A percentile compares a stretch with the other conserved stretches of the same genome.
phyloP scores from a whole-genome alignment of 2,113 vertebrate species.

The Chunga burmeisteri region DNA sequence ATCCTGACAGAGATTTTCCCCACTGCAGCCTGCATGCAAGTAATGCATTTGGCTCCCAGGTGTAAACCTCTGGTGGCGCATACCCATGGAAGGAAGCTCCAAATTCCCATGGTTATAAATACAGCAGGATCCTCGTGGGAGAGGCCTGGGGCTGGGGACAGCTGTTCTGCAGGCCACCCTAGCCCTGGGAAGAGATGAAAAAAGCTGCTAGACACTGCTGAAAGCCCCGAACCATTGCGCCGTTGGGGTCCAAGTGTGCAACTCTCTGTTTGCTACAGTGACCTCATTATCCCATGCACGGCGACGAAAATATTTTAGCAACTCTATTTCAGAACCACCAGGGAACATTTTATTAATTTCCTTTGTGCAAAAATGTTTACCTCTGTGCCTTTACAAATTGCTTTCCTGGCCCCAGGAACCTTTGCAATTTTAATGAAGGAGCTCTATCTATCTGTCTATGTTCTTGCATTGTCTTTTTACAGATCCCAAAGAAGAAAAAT shows the following conservation, averaged over 20 bases:
- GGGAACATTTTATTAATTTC: constrained; percentile 37
- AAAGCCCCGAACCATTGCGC: neutral
- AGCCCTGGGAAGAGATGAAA: neutral
- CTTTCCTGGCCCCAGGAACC: constrained; percentile 5
- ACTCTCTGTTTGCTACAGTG: neutral
- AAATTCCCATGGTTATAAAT: neutral
- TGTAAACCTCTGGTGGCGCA: neutral
- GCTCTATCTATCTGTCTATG: neutral
- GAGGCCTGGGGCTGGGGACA: neutral
- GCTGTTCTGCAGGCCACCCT: neutral
- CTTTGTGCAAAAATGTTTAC: constrained; percentile 40
- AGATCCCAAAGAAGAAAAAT: neutral
- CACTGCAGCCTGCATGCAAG: neutral
- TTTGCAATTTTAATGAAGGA: constrained; percentile 34
- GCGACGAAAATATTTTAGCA: constrained; percentile 26
- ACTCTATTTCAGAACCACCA: neutral
- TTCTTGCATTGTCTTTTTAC: neutral
- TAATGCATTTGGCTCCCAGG: neutral
- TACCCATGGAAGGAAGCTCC: neutral
- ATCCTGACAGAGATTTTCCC: neutral
- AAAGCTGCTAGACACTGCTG: neutral
- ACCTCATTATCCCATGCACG: neutral
- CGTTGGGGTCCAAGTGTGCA: neutral
- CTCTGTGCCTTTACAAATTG: constrained; percentile 26
- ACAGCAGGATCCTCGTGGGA: neutral